These are phyloP conservation scores for Clistopyga incitator DNA, from an alignment of 2,888 invertebrate species.

Conservation along the genomic window DNA sequence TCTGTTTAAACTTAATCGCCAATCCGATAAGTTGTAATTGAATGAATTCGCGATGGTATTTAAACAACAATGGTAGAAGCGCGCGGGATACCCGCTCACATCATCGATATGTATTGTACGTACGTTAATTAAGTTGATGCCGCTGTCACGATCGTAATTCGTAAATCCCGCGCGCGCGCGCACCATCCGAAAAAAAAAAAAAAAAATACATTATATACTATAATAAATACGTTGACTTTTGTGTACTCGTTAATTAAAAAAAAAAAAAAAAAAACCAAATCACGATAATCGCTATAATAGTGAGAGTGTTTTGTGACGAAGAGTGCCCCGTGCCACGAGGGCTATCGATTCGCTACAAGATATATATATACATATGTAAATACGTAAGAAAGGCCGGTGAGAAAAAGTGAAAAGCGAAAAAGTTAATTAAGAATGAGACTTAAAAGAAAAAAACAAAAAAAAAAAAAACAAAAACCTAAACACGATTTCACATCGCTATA, in stretches of 20 bases:
- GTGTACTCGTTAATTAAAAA: conserved; percentile 60
- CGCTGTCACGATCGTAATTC: conserved; percentile 37
- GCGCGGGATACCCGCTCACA: conserved; percentile 23
- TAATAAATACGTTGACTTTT: conserved; percentile 64
- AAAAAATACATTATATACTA: conserved; percentile 40
- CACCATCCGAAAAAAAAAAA: conserved; percentile 29
- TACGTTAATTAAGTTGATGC: conserved; percentile 37
- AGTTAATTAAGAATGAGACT: conserved; percentile 45
- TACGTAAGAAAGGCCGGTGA: conserved; percentile 58
- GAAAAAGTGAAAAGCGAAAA: conserved; percentile 41
- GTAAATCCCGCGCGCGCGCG: conserved; percentile 32
- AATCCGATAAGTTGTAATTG: conserved; percentile 31
- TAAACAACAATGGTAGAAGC: conserved; percentile 23
- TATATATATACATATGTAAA: conserved; percentile 68
- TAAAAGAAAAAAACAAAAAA: conserved; percentile 30
- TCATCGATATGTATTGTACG: conserved; percentile 27
- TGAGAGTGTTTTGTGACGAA: conserved; percentile 43
- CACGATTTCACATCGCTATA: conserved; percentile 61
- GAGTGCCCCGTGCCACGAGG: conserved; percentile 35
- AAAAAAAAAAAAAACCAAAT: conserved; percentile 34
- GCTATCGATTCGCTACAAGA: conserved; percentile 55
- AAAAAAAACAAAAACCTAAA: conserved; percentile 38
- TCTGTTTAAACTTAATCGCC: conserved; percentile 21
- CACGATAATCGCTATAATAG: conserved; percentile 43
- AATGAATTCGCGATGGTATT: neutral